Conservation (phyloP, 1,140 invertebrate species). For the Geopemphigus sp. region DNA sequence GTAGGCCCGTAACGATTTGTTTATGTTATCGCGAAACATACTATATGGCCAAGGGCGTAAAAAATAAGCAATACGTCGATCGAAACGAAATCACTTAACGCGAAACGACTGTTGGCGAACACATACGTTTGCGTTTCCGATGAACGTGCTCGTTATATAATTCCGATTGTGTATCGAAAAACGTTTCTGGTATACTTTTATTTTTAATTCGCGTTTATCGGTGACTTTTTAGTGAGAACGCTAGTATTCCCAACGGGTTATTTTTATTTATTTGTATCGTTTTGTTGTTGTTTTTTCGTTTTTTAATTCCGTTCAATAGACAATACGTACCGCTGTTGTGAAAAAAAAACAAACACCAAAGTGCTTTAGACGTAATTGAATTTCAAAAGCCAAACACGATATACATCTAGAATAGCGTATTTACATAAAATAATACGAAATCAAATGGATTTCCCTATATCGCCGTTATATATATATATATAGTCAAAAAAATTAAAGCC, state of each 20-base stretch:
- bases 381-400: background rate
- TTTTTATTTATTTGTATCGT: background rate
- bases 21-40: no score
- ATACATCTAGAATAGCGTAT: background rate
- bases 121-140: no score
- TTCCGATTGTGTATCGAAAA: no score
- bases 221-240: background rate
- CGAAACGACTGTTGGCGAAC: no score
- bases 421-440: background rate
- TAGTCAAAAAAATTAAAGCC: background rate
- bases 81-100: no score
- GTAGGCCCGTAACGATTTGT: no score
- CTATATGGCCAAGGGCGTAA: no score
- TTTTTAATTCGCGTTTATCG: background rate
- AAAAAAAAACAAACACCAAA: background rate
- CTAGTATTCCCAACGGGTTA: background rate
- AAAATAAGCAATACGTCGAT: no score
- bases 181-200: background rate
- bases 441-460: background rate
- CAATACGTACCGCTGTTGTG: background rate
- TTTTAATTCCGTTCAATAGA: background rate
- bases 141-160: no score
- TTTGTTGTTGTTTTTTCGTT: no score
- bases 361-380: constrained; percentile 12
- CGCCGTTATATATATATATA: no score